phyloP scores from a whole-genome alignment of 2,888 invertebrate genomes.

The Anoncus sp. region DNA sequence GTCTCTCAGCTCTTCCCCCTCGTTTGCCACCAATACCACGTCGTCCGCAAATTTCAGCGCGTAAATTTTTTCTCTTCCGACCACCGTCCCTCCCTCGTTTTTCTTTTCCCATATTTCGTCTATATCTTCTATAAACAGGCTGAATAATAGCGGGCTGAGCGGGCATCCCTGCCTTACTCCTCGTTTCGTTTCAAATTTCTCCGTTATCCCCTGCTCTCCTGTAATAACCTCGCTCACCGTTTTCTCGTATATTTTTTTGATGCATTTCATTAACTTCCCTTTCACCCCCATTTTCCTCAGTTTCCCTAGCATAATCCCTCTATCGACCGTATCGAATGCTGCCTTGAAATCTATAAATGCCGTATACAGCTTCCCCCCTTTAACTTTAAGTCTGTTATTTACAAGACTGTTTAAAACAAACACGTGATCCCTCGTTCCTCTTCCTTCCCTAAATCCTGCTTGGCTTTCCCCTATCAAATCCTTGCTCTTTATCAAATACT shows the following conservation, averaged over 20 bases:
- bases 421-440: conserved; percentile 3
- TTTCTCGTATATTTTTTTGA: conserved; percentile 46
- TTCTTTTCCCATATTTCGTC: conserved; percentile 45
- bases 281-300: conserved; percentile 25
- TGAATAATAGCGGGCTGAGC: conserved; percentile 50
- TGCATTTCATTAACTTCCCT: conserved; percentile 18
- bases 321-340: not conserved
- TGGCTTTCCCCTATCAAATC: not conserved
- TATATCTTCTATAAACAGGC: conserved; percentile 50
- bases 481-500: not conserved
- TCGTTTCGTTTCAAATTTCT: conserved; percentile 41
- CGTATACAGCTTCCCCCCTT: not conserved
- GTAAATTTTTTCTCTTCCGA: conserved; percentile 56
- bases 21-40: conserved; percentile 55
- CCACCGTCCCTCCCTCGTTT: conserved; percentile 51
- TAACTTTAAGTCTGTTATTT: not conserved
- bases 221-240: conserved; percentile 49
- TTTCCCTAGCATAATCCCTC: not conserved
- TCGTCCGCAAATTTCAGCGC: conserved; percentile 60
- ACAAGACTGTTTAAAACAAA: not conserved
- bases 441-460: not conserved
- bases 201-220: conserved; percentile 19
- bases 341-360: not conserved
- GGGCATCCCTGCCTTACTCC: conserved; percentile 58
- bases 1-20: conserved; percentile 20